Evolutionary conservation across 92 coral and sea anemone species (phyloP), one percentile per base, ranked within the genome.

Genomic region (Galaxea fascicularis): DNA sequence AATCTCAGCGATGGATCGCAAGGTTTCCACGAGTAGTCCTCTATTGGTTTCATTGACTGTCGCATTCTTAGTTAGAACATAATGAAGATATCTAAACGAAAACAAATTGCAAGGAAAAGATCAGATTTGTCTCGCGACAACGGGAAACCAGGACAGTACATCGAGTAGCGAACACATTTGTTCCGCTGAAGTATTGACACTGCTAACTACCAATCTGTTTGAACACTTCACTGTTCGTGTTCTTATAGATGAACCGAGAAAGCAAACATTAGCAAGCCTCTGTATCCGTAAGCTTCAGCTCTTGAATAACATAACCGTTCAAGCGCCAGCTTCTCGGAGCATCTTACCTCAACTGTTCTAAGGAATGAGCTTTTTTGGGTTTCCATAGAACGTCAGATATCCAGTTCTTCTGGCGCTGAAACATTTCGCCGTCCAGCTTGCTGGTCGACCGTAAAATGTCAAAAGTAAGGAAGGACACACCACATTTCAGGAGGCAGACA

Each of bases 371-470:
- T 62, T 96, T 96, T 74, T 96, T 96, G 75, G 99, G 99, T 74
- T 95, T 96, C 99, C 99, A 96, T 46, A 96, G 92, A 18, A 96
- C 98, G 82, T 96, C 99, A 77, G 95, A 95, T 81, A 95, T 92
- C 98, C 99, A 96, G 85, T 96, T 96, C 85, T 92, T 95, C 94
- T 96, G 99, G 85, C 99, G 93, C 86, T 96, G 99, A 77, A 96
- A 96, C 99, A 96, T 96, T 80, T 71, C 86, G 18, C 77, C 78
- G 57, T 82, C 78, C 86, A 82, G 78, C 78, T 71, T 69, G 78
- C 86, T 71, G 26, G 52, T 31, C 41, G 30, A 25, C 29, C 20
- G 78, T 35, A 56, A 70, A 69, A 44, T 45, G 77, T 39, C 78
- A 59, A 71, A 69, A 69, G 71, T 54, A 82, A 51, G 58, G 17